Evolutionary conservation across 2,113 vertebrate species (phyloP).

Genomic region (Notiomystis cincta): DNA sequence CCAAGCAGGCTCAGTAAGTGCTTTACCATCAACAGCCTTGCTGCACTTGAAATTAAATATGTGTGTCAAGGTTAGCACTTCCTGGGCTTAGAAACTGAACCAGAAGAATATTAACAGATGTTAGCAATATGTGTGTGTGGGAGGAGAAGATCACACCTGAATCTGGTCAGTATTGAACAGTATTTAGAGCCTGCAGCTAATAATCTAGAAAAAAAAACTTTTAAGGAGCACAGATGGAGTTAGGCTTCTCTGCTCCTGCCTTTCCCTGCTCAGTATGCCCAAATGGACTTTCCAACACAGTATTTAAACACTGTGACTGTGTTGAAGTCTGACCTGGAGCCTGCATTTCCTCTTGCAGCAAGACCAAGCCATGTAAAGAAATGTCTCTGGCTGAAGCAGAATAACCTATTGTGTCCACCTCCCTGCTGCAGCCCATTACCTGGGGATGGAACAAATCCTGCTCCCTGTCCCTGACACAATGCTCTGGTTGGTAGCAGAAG

Average conservation of each 20-base stretch:
- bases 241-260: background rate
- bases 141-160: conserved; percentile 55
- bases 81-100: conserved; percentile 8
- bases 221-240: background rate
- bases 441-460: background rate
- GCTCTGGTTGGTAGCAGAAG: background rate
- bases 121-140: background rate
- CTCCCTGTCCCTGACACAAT: background rate
- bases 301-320: background rate
- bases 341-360: background rate
- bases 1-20: conserved; percentile 24
- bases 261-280: background rate
- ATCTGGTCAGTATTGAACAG: background rate
- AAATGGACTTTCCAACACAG: background rate
- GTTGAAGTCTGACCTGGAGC: background rate
- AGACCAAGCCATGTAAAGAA: background rate
- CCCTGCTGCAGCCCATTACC: background rate
- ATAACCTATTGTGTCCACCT: background rate
- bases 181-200: background rate
- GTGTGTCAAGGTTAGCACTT: conserved; percentile 25
- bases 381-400: background rate
- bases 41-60: conserved; percentile 20
- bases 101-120: conserved; percentile 23
- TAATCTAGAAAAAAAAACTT: background rate
- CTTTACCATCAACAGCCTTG: conserved; percentile 18